A percentile compares a stretch with the other conserved stretches of the same genome.
phyloP scores from a whole-genome alignment of 2,888 invertebrate genomes.

The Eubasilissa splendida region DNA sequence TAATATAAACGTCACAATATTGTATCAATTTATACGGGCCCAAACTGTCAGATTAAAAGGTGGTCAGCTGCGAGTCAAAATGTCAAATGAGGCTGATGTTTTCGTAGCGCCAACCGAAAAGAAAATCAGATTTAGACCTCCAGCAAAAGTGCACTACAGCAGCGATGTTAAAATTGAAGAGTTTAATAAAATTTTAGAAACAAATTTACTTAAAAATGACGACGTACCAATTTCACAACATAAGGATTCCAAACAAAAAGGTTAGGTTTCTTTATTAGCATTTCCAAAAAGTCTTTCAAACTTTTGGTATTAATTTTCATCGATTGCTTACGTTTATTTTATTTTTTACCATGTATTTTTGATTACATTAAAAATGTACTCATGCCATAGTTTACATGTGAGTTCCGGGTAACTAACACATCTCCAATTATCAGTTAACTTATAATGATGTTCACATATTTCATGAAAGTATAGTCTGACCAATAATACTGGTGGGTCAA shows the following conservation, averaged over 20 bases:
- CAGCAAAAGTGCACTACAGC: conserved; percentile 64
- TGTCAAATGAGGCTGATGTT: conserved; percentile 60
- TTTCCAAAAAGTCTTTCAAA: not conserved
- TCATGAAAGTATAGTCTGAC: too few species aligned
- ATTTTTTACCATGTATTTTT: too few species aligned
- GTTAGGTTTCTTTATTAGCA: conserved; percentile 25
- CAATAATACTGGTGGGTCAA: too few species aligned
- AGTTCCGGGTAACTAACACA: too few species aligned
- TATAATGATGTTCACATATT: too few species aligned
- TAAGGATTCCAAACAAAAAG: conserved; percentile 60
- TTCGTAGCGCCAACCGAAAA: conserved; percentile 62
- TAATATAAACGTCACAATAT: conserved; percentile 7
- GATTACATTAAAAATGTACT: too few species aligned
- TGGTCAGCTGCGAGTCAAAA: conserved; percentile 41
- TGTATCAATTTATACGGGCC: not conserved
- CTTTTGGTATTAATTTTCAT: too few species aligned
- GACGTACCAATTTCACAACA: conserved; percentile 60
- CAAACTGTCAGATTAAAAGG: not conserved
- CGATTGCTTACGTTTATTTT: too few species aligned
- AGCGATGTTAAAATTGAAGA: conserved; percentile 66
- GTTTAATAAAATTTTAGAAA: conserved; percentile 61
- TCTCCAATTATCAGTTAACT: too few species aligned
- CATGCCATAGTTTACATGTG: too few species aligned
- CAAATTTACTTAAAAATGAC: conserved; percentile 54
- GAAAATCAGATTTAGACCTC: conserved; percentile 69